Conservation (phyloP, 2,797 vertebrate species). For the Limnodromus scolopaceus region DNA sequence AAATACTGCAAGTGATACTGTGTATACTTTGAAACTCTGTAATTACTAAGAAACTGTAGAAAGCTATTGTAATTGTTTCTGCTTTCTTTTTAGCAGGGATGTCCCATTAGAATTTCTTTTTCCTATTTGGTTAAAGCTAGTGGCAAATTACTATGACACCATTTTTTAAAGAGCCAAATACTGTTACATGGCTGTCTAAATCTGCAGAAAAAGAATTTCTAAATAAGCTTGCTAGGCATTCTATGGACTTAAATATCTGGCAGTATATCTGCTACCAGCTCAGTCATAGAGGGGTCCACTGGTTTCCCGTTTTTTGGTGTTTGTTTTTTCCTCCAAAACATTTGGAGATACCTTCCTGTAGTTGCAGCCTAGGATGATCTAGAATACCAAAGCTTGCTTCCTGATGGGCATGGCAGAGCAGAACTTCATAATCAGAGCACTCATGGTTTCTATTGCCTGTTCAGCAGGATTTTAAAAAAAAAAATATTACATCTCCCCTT, state of each 20-base stretch:
- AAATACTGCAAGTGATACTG: conserved; percentile 59
- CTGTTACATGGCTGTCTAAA: neutral
- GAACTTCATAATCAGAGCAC: neutral
- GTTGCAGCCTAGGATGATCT: neutral
- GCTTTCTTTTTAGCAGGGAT: conserved; percentile 40
- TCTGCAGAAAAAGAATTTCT: neutral
- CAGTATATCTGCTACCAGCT: neutral
- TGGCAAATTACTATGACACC: neutral
- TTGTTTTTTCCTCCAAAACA: neutral
- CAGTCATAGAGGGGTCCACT: neutral
- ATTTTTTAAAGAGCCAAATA: neutral
- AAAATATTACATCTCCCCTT: conserved; percentile 24
- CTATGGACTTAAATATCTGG: neutral
- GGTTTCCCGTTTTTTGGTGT: neutral
- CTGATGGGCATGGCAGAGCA: neutral
- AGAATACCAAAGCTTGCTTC: neutral
- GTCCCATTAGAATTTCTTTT: conserved; percentile 28
- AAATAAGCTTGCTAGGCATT: neutral
- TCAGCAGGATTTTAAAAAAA: neutral
- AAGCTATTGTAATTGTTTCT: conserved; percentile 57
- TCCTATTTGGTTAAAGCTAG: conserved; percentile 9
- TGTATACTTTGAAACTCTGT: conserved; percentile 67
- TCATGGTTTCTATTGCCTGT: conserved; percentile 10
- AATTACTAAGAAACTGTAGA: conserved; percentile 66
- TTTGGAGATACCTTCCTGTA: neutral